Conservation (phyloP, 2,797 vertebrate genomes). For the Oryzias dopingdopingensis region DNA sequence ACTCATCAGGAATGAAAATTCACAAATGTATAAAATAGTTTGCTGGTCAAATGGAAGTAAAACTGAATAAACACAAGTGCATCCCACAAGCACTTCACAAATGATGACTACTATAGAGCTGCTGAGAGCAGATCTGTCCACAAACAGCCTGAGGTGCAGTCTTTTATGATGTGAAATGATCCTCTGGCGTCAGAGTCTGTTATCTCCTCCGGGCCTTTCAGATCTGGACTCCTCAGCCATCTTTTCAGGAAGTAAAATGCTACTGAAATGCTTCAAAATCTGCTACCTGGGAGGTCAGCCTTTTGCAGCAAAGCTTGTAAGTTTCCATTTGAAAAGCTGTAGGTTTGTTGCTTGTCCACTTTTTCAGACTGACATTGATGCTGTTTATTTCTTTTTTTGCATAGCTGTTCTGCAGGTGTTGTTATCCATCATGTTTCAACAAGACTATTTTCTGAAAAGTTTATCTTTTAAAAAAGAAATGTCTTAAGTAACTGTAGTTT, state of each 20-base stretch:
- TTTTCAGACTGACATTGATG: too few relatives aligned
- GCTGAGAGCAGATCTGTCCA: not conserved
- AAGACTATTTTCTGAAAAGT: too few relatives aligned
- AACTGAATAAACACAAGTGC: not conserved
- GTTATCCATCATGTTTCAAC: too few relatives aligned
- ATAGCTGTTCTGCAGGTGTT: too few relatives aligned
- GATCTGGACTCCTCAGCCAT: not conserved
- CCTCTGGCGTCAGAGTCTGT: not conserved
- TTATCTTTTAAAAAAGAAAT: too few relatives aligned
- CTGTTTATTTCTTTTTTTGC: too few relatives aligned
- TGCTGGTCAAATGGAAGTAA: not conserved
- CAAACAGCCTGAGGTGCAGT: not conserved
- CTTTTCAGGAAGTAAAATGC: slow-evolving; percentile 1
- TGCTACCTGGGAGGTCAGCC: not conserved
- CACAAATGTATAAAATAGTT: not conserved
- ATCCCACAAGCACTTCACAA: not conserved
- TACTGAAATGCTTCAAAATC: not conserved
- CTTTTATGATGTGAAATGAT: not conserved
- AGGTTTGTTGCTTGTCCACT: too few relatives aligned
- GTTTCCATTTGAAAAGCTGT: too few relatives aligned
- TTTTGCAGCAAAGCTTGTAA: not conserved
- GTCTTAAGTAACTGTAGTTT: too few relatives aligned
- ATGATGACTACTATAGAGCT: not conserved
- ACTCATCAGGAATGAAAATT: too few relatives aligned
- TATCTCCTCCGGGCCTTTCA: too few relatives aligned